These are phyloP conservation scores for Enchytraeus crypticus DNA, from an alignment of 2,888 invertebrate genomes.

Conservation along the genomic window DNA sequence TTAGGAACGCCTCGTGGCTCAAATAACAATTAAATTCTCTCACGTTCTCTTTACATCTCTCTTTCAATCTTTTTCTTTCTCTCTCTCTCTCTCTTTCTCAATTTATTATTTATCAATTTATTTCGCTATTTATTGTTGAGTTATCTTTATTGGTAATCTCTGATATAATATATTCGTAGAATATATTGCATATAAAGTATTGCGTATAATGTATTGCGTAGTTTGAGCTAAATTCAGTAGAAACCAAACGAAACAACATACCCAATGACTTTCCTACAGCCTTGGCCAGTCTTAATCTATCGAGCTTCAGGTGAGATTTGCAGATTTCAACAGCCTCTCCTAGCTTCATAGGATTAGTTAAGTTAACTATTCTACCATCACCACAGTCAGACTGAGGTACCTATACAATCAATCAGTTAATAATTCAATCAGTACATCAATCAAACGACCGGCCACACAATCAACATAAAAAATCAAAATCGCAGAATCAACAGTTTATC, in stretches of 20 bases:
- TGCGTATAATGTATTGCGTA: too few species aligned
- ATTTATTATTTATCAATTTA: not conserved
- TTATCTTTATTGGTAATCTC: too few species aligned
- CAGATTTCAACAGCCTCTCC: not conserved
- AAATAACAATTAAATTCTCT: not conserved
- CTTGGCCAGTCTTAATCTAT: not conserved
- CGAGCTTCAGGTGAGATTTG: not conserved
- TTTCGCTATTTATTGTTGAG: too few species aligned
- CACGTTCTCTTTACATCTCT: not conserved
- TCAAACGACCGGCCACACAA: too few species aligned
- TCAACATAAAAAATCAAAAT: too few species aligned
- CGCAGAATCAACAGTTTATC: too few species aligned
- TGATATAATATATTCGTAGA: too few species aligned
- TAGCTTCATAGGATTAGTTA: not conserved
- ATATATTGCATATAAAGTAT: too few species aligned
- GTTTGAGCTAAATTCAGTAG: too few species aligned
- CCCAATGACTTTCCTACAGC: not conserved
- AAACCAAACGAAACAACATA: too few species aligned
- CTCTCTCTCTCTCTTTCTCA: not conserved
- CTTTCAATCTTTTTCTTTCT: not conserved
- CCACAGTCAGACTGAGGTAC: not conserved
- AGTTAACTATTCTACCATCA: not conserved
- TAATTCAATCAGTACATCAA: too few species aligned
- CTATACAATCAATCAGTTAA: too few species aligned
- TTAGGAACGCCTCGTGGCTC: not conserved